Evolutionary conservation across 1,140 invertebrate species (phyloP).

Genomic region (Battus philenor): DNA sequence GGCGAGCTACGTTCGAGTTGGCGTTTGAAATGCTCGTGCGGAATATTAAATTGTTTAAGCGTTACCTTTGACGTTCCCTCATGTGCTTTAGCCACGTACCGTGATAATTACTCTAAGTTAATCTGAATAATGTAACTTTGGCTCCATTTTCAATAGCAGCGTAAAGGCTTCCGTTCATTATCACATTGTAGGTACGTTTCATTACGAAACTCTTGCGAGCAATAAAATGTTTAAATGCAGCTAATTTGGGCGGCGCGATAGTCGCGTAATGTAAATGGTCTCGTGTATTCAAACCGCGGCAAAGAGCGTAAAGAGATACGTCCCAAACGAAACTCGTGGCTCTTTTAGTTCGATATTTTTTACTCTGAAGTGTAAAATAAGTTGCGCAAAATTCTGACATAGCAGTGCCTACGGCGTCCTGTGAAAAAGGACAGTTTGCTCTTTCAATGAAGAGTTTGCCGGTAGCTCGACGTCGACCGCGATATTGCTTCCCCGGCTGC

Average conservation of each 20-base stretch:
- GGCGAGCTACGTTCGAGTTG: constrained; percentile 67
- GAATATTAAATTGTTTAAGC: constrained; percentile 75
- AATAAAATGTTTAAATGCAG: constrained; percentile 36
- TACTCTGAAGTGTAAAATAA: constrained; percentile 57
- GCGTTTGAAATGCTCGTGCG: constrained; percentile 68
- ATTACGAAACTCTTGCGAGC: constrained; percentile 28
- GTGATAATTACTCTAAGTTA: constrained; percentile 65
- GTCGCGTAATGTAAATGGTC: constrained; percentile 32
- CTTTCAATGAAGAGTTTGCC: constrained; percentile 67
- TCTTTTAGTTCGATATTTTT: constrained; percentile 56
- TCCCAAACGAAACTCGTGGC: constrained; percentile 42
- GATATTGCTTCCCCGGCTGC: constrained; percentile 56
- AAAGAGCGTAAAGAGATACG: constrained; percentile 32
- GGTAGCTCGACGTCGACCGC: constrained; percentile 39
- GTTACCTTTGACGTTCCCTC: constrained; percentile 66
- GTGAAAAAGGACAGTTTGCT: constrained; percentile 71
- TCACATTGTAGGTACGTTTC: constrained; percentile 23
- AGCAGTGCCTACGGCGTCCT: constrained; percentile 56
- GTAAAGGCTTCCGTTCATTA: constrained; percentile 24
- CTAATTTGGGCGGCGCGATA: constrained; percentile 22
- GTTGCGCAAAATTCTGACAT: constrained; percentile 51
- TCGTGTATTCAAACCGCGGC: constrained; percentile 35
- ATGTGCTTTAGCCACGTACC: constrained; percentile 51
- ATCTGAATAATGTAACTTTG: constrained; percentile 59
- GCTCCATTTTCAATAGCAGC: constrained; percentile 33